These are phyloP conservation scores for Centropus bengalensis DNA, from an alignment of 2,113 vertebrate species.

Conservation along the genomic window DNA sequence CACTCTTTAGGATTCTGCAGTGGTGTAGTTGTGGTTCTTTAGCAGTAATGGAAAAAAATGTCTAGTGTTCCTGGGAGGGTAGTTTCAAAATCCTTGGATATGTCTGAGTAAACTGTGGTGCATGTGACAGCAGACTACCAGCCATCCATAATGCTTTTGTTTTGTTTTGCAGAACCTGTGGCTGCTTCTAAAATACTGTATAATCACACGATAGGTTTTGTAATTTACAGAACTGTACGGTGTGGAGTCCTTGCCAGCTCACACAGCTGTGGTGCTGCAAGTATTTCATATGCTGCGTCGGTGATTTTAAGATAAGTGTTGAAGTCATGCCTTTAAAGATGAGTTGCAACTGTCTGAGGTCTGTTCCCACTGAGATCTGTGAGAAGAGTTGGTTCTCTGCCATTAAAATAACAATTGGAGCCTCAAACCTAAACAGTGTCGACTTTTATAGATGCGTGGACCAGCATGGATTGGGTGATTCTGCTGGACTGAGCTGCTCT, in stretches of 20 bases:
- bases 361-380: neutral
- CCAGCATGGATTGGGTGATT: neutral
- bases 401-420: neutral
- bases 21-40: conserved; percentile 7
- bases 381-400: neutral
- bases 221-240: neutral
- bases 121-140: neutral
- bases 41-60: conserved; percentile 22
- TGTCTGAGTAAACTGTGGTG: neutral
- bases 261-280: neutral
- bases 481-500: neutral
- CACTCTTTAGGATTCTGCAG: conserved; percentile 45
- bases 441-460: rapidly evolving
- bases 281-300: neutral
- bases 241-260: neutral
- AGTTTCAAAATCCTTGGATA: conserved; percentile 12
- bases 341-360: neutral
- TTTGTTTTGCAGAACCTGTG: neutral
- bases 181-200: neutral
- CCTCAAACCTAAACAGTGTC: neutral
- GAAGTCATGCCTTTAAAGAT: neutral
- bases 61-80: neutral
- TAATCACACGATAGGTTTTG: neutral
- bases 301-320: neutral
- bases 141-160: neutral